Evolutionary conservation across 2,797 vertebrate genomes (phyloP), one percentile per base, ranked within the genome.

Genomic region (Geotrypetes seraphini): DNA sequence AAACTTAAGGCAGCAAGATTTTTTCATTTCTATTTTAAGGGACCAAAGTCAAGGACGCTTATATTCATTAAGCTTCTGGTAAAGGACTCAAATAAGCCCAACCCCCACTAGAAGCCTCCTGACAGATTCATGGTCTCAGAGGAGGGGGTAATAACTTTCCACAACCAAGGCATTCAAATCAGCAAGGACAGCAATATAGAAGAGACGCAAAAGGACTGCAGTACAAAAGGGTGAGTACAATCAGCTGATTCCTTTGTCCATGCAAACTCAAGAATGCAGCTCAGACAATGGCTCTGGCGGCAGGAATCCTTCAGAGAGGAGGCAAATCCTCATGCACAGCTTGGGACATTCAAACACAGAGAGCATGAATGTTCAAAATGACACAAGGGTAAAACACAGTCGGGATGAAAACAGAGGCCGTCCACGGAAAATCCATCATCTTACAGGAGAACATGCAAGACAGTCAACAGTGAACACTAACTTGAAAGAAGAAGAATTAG

Each of bases 371-470:
- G 19, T 12, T 51, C 20, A 6, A 24, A 41, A 53, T 48, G 36
- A 39, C 47, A 50, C 31, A 3, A 49, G 6, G 12, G 64, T 41
- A 50, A 65, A 39, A 57, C 36, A 12, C 22, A 33, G 66, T 52
- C 53, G 40, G 38, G 48, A 16, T 36, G 19, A 60, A n/a, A 42
- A 30, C 27, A 63, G 39, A 43, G 30, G 66, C 69, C 46, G 65
- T 36, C 61, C 55, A 11, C 25, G 4, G 59, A 64, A 60, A 53
- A 43, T 43, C 25, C 43, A 23, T 62, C n/a, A n/a, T n/a, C n/a
- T n/a, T n/a, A n/a, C n/a, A n/a, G n/a, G n/a, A n/a, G n/a, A n/a
- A 67, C 73, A 75, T 73, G 60, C 76, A 72, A 69, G 29, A 46
- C 24, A 25, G 78, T 75, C 66, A 55, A 64, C 66, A 66, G 41